Evolutionary conservation across 2,797 vertebrate genomes (phyloP).

Genomic region (Tauraco hartlaubi): DNA sequence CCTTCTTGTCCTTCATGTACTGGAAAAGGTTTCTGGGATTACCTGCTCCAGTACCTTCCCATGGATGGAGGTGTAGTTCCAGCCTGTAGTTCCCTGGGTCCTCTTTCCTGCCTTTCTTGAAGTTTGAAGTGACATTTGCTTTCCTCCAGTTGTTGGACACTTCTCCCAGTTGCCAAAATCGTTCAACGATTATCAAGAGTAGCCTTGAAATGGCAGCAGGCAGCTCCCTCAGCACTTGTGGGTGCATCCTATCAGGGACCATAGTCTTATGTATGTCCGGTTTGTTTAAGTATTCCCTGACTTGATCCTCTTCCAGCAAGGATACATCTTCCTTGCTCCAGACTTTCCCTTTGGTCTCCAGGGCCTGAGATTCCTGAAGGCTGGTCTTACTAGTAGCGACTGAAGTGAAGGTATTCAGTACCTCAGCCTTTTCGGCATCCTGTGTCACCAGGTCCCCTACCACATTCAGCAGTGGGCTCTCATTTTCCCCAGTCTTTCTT

Average conservation of each 20-base stretch:
- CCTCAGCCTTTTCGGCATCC: not conserved
- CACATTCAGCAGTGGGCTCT: not conserved
- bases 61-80: not conserved
- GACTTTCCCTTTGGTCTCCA: not conserved
- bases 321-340: not conserved
- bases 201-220: not conserved
- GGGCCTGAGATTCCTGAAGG: not conserved
- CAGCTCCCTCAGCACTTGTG: not conserved
- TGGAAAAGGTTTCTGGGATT: not conserved
- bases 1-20: not conserved
- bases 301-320: not conserved
- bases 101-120: not conserved
- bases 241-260: not conserved
- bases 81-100: not conserved
- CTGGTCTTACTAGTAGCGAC: not conserved
- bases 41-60: not conserved
- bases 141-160: not conserved
- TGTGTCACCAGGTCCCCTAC: not conserved
- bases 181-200: not conserved
- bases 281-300: not conserved
- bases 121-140: not conserved
- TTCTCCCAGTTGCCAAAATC: not conserved
- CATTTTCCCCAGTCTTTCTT: not conserved
- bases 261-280: not conserved
- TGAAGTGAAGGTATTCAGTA: not conserved